A percentile compares a stretch with the other conserved stretches of the same genome.
Conservation (phyloP, 2,888 invertebrate species). For the Pseudococcus jackbeardsleyi region DNA sequence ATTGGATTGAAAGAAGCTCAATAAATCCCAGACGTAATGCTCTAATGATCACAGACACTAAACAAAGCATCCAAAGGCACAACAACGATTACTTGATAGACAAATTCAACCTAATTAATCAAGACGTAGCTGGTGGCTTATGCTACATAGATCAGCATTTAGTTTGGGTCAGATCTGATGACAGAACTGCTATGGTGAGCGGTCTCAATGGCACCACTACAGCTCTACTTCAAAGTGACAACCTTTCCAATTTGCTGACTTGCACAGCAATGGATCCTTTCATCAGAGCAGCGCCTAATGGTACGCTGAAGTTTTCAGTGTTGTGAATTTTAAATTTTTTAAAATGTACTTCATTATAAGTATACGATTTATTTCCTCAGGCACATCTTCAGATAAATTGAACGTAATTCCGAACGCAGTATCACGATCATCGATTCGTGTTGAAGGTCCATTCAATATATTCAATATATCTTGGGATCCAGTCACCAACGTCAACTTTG, state of each 20-base stretch:
- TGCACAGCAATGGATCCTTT: slow-evolving; percentile 82
- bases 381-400: slow-evolving; percentile 68
- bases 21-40: slow-evolving; percentile 57
- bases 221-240: slow-evolving; percentile 77
- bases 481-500: slow-evolving; percentile 81
- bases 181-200: slow-evolving; percentile 80
- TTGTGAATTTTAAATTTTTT: background rate
- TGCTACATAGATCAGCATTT: slow-evolving; percentile 86
- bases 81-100: slow-evolving; percentile 35
- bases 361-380: slow-evolving; percentile 68
- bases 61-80: background rate
- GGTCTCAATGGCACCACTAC: slow-evolving; percentile 83
- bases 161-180: slow-evolving; percentile 83
- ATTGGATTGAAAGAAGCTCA: slow-evolving; percentile 77
- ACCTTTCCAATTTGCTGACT: slow-evolving; percentile 77
- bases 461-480: slow-evolving; percentile 90
- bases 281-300: slow-evolving; percentile 67
- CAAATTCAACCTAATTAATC: slow-evolving; percentile 61
- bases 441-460: slow-evolving; percentile 82
- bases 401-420: slow-evolving; percentile 83
- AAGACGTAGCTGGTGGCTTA: slow-evolving; percentile 73
- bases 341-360: background rate
- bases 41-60: slow-evolving; percentile 37
- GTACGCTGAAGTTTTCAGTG: background rate
- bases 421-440: slow-evolving; percentile 76